Percentiles rank a stretch among this genome's conserved stretches.
These are phyloP conservation scores for Dendrolimus pini DNA, from an alignment of 2,888 invertebrate genomes.

Conservation along the genomic window DNA sequence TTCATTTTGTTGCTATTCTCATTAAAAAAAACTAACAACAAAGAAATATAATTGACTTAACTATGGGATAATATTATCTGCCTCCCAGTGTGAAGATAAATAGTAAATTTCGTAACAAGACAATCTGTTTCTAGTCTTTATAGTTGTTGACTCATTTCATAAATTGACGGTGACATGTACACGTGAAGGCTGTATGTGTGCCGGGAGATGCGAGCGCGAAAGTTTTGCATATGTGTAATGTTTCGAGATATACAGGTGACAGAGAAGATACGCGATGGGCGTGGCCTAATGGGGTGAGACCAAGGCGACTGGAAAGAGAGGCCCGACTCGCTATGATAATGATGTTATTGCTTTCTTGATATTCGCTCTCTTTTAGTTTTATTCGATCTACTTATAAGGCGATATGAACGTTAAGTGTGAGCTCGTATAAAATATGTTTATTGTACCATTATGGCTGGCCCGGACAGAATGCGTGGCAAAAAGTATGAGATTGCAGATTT, in stretches of 20 bases:
- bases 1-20: too few relatives aligned
- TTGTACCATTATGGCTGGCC: constrained; percentile 60
- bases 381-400: constrained; percentile 75
- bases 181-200: constrained; percentile 28
- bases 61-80: too few relatives aligned
- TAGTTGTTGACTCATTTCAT: too few relatives aligned
- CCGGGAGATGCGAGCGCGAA: constrained; percentile 59
- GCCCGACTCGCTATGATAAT: constrained; percentile 74
- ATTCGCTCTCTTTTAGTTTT: constrained; percentile 72
- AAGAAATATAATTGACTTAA: too few relatives aligned
- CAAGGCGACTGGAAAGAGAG: constrained; percentile 68
- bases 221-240: constrained; percentile 77
- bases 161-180: not conserved
- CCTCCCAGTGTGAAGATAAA: too few relatives aligned
- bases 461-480: constrained; percentile 57
- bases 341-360: constrained; percentile 77
- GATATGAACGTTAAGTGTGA: constrained; percentile 73
- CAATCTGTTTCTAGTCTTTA: too few relatives aligned
- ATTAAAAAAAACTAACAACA: too few relatives aligned
- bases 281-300: constrained; percentile 69
- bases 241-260: constrained; percentile 76
- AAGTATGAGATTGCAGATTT: constrained; percentile 64
- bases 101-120: too few relatives aligned
- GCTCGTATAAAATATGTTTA: constrained; percentile 72
- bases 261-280: constrained; percentile 70